Conservation (phyloP, 2,797 vertebrate genomes). For the Synaphobranchus kaupii region DNA sequence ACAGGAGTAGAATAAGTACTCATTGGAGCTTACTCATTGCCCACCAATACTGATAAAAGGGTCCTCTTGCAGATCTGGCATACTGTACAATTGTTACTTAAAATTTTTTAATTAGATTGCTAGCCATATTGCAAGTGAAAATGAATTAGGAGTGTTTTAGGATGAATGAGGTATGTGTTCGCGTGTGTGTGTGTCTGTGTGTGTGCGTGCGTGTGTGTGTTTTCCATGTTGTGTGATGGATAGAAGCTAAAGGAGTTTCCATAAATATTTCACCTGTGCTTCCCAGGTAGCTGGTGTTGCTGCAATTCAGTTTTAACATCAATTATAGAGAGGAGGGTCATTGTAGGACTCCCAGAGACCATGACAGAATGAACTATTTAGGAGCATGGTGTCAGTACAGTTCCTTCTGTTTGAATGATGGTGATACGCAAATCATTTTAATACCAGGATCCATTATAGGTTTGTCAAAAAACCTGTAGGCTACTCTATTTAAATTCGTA, state of each 20-base stretch:
- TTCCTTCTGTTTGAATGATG: background rate
- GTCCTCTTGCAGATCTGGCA: background rate
- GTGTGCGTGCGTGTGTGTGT: background rate
- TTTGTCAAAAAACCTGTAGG: background rate
- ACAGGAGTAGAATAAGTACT: background rate
- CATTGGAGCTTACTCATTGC: background rate
- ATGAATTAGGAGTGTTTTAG: background rate
- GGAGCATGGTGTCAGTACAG: background rate
- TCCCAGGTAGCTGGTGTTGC: background rate
- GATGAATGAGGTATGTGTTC: background rate
- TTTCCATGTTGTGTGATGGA: background rate
- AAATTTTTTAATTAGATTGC: background rate
- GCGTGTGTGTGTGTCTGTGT: background rate
- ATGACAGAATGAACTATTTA: background rate
- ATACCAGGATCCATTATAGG: background rate
- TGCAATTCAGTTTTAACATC: too few relatives aligned
- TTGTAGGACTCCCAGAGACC: background rate
- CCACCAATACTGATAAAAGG: background rate
- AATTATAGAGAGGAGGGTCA: background rate
- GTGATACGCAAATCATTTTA: conserved; percentile 1
- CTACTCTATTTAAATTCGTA: background rate
- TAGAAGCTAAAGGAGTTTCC: background rate
- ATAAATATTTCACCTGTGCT: background rate
- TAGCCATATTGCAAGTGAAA: background rate
- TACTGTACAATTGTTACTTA: background rate